Conservation (phyloP, 37 sponge, comb jelly and placozoan species). For the Ianthella basta region DNA sequence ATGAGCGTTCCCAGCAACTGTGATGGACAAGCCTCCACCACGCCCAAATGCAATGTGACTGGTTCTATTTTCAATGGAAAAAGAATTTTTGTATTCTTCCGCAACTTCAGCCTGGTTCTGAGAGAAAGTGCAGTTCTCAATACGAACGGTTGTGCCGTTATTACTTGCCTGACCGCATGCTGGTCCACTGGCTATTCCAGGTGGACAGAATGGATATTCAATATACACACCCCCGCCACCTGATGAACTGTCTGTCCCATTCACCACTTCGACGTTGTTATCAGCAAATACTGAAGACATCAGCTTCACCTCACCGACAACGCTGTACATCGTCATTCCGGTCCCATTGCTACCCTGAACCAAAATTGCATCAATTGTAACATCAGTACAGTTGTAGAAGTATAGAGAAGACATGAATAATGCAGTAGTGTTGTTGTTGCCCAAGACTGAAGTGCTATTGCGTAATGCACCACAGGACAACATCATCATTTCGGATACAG, state of each 20-base stretch:
- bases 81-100: background rate
- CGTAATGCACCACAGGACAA: constrained; percentile 38
- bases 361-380: constrained; percentile 20
- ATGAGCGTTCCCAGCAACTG: constrained; percentile 58
- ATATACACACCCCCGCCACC: constrained; percentile 59
- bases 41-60: constrained; percentile 68
- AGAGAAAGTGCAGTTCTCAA: constrained; percentile 34
- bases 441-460: constrained; percentile 19
- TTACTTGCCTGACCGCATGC: background rate
- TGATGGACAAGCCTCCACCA: constrained; percentile 73
- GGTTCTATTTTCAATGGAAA: constrained; percentile 1
- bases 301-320: constrained; percentile 24
- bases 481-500: constrained; percentile 24
- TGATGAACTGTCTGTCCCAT: background rate
- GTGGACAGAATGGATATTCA: constrained; percentile 39
- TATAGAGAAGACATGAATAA: constrained; percentile 7
- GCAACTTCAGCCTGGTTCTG: constrained; percentile 21
- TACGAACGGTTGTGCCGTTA: background rate
- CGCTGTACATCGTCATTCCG: constrained; percentile 52
- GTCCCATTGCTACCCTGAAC: constrained; percentile 23
- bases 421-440: background rate
- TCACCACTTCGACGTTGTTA: constrained; percentile 13
- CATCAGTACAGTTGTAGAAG: constrained; percentile 42
- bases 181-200: background rate
- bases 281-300: constrained; percentile 26